A percentile compares a stretch with the other conserved stretches of the same genome.
Conservation (phyloP, 1,140 invertebrate species). For the Cataglyphis hispanica region DNA sequence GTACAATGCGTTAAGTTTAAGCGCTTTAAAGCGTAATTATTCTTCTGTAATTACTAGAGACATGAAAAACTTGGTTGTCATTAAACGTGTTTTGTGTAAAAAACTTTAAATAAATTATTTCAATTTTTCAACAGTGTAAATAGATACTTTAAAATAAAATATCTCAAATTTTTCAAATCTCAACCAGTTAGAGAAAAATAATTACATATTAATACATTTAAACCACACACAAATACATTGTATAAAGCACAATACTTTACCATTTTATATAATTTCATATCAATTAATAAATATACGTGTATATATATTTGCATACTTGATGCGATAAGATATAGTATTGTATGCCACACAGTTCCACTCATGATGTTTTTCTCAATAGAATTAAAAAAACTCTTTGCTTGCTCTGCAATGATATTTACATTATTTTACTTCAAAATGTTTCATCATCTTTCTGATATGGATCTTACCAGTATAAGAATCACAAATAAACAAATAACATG, state of each 20-base stretch:
- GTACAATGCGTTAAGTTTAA: neutral
- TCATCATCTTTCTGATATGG: constrained; percentile 7
- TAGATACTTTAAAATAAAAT: neutral
- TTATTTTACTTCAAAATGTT: constrained; percentile 6
- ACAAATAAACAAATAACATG: constrained; percentile 13
- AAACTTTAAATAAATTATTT: too few species aligned
- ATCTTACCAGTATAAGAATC: constrained; percentile 3
- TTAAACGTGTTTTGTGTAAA: too few species aligned
- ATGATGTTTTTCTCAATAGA: neutral
- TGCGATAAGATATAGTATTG: neutral
- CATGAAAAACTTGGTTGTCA: too few species aligned
- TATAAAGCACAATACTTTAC: neutral
- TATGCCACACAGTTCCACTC: neutral
- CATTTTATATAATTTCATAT: neutral
- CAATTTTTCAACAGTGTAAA: neutral
- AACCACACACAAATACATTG: neutral
- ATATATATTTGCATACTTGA: constrained; percentile 13
- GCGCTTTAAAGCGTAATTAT: neutral
- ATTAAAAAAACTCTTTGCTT: constrained; percentile 20
- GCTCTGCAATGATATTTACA: neutral
- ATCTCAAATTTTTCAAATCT: constrained; percentile 1
- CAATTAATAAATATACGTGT: neutral
- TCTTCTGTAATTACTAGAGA: too few species aligned
- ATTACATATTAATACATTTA: neutral
- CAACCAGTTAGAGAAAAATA: neutral